phyloP scores from a whole-genome alignment of 1,140 invertebrate genomes.

The Bombus ignitus region DNA sequence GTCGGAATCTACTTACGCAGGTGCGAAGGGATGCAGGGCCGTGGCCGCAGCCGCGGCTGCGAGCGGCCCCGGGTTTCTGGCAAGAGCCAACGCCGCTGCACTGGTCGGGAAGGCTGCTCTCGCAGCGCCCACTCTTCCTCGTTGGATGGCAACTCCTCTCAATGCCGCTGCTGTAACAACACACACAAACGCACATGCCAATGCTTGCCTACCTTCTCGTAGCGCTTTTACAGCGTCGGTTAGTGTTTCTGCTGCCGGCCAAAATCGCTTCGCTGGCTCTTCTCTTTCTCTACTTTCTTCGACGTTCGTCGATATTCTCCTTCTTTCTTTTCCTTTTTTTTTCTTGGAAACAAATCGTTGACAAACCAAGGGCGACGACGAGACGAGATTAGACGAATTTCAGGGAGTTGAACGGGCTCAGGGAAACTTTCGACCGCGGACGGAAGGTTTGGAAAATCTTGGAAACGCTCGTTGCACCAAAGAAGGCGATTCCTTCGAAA shows the following conservation, averaged over 20 bases:
- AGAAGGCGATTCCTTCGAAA: background rate
- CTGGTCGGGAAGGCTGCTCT: slow-evolving; percentile 88
- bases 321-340: background rate
- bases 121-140: slow-evolving; percentile 85
- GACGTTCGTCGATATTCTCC: no score
- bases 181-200: slow-evolving; percentile 57
- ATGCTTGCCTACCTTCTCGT: slow-evolving; percentile 46
- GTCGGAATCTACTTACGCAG: slow-evolving; percentile 86
- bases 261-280: slow-evolving; percentile 24
- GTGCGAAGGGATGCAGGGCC: slow-evolving; percentile 91
- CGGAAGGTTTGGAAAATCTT: no score
- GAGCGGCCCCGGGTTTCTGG: slow-evolving; percentile 88
- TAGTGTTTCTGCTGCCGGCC: slow-evolving; percentile 11
- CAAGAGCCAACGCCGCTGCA: slow-evolving; percentile 87
- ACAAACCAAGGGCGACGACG: slow-evolving; percentile 24
- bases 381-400: slow-evolving; percentile 29
- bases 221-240: background rate
- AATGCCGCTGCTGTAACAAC: slow-evolving; percentile 85
- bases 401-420: background rate
- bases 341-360: background rate
- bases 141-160: slow-evolving; percentile 87
- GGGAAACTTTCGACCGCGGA: background rate
- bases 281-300: no score
- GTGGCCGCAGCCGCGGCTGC: slow-evolving; percentile 87
- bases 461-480: no score